Conservation (phyloP, 1,140 invertebrate species). For the Bombus vancouverensis region DNA sequence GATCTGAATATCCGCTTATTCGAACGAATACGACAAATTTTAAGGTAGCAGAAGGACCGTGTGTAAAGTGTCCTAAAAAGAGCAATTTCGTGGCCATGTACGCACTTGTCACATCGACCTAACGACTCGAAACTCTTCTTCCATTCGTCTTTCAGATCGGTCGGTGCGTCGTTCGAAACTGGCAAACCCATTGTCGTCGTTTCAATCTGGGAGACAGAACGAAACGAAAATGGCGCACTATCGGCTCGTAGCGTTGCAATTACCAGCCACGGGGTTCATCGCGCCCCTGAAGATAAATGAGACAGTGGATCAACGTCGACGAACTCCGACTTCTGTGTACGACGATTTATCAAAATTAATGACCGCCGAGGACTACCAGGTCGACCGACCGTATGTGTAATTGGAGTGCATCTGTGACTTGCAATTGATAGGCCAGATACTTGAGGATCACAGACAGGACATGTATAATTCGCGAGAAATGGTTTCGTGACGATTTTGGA, state of each 20-base stretch:
- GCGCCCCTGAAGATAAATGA: constrained; percentile 50
- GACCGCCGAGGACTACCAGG: constrained; percentile 28
- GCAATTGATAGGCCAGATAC: constrained; percentile 24
- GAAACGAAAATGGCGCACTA: constrained; percentile 50
- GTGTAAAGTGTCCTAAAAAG: constrained; percentile 39
- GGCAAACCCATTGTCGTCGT: neutral
- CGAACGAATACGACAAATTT: constrained; percentile 13
- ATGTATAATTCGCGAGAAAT: neutral
- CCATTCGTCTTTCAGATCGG: neutral
- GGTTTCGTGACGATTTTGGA: neutral
- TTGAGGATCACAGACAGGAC: constrained; percentile 10
- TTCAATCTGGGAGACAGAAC: constrained; percentile 16
- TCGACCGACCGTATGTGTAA: constrained; percentile 16
- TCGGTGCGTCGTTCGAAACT: neutral
- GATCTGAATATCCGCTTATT: neutral
- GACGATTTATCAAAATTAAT: constrained; percentile 53
- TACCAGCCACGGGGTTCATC: constrained; percentile 46
- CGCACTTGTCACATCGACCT: constrained; percentile 18
- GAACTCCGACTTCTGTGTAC: constrained; percentile 48
- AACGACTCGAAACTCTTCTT: neutral
- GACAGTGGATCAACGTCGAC: constrained; percentile 56
- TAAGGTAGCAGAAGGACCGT: neutral
- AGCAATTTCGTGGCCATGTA: constrained; percentile 25
- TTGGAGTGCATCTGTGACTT: constrained; percentile 41
- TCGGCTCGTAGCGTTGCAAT: constrained; percentile 39